These are phyloP conservation scores for Terebella lapidaria DNA, from an alignment of 2,888 invertebrate genomes.

Conservation along the genomic window DNA sequence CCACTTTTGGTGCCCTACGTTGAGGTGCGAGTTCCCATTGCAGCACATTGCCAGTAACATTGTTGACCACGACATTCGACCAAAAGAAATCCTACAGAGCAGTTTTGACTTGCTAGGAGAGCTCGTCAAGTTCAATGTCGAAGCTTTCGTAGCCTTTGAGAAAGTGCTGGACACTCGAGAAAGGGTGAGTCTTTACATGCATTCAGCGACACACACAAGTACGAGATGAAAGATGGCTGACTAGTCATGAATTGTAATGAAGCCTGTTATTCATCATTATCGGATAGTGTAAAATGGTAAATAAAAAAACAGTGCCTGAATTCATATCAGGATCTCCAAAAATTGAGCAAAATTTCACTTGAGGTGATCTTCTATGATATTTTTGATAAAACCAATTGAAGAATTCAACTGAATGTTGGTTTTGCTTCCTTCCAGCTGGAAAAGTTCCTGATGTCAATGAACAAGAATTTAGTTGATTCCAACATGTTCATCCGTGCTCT, in stretches of 20 bases:
- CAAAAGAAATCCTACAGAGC: constrained; percentile 54
- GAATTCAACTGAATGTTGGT: no score
- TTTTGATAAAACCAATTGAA: no score
- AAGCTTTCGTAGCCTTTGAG: constrained; percentile 52
- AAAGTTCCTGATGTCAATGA: constrained; percentile 45
- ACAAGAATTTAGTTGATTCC: constrained; percentile 53
- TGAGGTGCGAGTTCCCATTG: no score
- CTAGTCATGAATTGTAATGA: no score
- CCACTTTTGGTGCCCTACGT: no score
- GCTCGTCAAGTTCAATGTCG: constrained; percentile 54
- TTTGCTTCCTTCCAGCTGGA: constrained; percentile 35
- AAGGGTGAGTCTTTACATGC: constrained; percentile 40
- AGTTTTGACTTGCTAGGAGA: constrained; percentile 55
- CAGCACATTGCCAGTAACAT: constrained; percentile 53
- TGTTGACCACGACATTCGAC: constrained; percentile 48
- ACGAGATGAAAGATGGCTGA: no score
- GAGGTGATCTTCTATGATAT: no score
- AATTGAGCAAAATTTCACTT: no score
- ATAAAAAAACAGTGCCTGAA: no score
- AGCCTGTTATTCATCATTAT: neutral
- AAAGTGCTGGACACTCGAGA: constrained; percentile 41
- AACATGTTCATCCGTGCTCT: constrained; percentile 55
- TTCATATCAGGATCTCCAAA: no score
- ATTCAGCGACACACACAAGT: no score
- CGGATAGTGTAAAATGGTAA: neutral